Evolutionary conservation across 1,140 invertebrate species (phyloP).

Genomic region (Sinella curviseta): DNA sequence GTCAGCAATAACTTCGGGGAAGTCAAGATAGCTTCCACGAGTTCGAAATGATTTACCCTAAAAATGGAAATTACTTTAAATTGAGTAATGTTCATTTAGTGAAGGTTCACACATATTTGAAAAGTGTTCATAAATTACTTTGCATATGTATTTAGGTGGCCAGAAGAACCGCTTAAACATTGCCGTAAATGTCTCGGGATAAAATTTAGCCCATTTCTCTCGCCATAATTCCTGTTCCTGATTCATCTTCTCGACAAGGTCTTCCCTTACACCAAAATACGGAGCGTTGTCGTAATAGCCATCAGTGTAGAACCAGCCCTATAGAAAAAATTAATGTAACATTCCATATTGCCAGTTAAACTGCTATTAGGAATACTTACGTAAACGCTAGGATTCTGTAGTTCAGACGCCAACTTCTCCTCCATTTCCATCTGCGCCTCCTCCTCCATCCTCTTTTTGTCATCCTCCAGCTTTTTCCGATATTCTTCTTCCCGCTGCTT

Average conservation of each 20-base stretch:
- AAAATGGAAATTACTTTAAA: background rate
- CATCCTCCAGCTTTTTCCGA: background rate
- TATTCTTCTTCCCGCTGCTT: slow-evolving; percentile 12
- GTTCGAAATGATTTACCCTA: slow-evolving; percentile 15
- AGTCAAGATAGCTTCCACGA: slow-evolving; percentile 29
- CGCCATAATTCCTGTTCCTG: slow-evolving; percentile 15
- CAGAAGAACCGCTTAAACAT: slow-evolving; percentile 28
- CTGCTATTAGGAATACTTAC: background rate
- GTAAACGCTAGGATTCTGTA: background rate
- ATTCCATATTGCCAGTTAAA: background rate
- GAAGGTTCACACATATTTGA: background rate
- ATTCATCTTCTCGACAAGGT: slow-evolving; percentile 4
- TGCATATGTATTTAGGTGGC: slow-evolving; percentile 18
- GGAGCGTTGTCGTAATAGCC: slow-evolving; percentile 22
- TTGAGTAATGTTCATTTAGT: background rate
- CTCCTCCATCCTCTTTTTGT: background rate
- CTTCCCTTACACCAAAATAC: slow-evolving; percentile 21
- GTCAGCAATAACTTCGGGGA: slow-evolving; percentile 31
- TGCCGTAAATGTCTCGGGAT: slow-evolving; percentile 28
- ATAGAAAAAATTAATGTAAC: slow-evolving; percentile 1
- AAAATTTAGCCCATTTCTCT: slow-evolving; percentile 16
- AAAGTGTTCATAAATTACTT: background rate
- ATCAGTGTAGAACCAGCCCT: slow-evolving; percentile 32
- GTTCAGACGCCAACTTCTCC: background rate
- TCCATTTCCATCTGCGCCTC: background rate